Conservation (phyloP, 2,888 invertebrate genomes). For the Limulus polyphemus region DNA sequence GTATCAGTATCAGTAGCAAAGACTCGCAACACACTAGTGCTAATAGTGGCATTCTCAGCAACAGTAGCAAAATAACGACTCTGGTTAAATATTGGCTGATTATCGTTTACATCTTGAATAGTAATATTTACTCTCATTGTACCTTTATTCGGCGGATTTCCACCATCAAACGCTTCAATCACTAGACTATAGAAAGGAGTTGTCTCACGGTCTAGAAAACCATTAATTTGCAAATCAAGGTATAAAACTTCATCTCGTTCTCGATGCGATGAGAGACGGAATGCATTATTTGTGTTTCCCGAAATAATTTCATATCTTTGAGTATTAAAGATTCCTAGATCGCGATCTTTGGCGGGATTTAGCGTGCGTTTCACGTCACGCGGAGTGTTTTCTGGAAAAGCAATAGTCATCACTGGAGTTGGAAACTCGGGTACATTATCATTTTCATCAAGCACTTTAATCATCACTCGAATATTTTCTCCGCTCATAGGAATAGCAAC, state of each 20-base stretch:
- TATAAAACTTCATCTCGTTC: conserved; percentile 74
- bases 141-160: conserved; percentile 70
- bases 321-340: conserved; percentile 76
- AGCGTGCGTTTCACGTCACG: conserved; percentile 81
- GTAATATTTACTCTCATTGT: conserved; percentile 82
- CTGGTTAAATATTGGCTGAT: conserved; percentile 83
- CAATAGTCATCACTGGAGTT: conserved; percentile 62
- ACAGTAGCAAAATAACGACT: conserved; percentile 75
- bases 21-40: conserved; percentile 68
- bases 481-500: conserved; percentile 78
- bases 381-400: conserved; percentile 92
- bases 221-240: conserved; percentile 73
- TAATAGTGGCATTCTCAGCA: conserved; percentile 79
- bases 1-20: conserved; percentile 82
- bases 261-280: conserved; percentile 43
- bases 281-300: conserved; percentile 86
- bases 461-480: conserved; percentile 73
- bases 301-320: conserved; percentile 84
- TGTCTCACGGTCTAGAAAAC: conserved; percentile 81
- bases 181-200: conserved; percentile 72
- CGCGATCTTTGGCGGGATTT: conserved; percentile 78
- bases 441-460: conserved; percentile 85
- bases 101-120: conserved; percentile 85
- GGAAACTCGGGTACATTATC: conserved; percentile 90
- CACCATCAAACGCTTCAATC: conserved; percentile 84